phyloP scores from a whole-genome alignment of 2,888 invertebrate species.

The Agrochola litura region DNA sequence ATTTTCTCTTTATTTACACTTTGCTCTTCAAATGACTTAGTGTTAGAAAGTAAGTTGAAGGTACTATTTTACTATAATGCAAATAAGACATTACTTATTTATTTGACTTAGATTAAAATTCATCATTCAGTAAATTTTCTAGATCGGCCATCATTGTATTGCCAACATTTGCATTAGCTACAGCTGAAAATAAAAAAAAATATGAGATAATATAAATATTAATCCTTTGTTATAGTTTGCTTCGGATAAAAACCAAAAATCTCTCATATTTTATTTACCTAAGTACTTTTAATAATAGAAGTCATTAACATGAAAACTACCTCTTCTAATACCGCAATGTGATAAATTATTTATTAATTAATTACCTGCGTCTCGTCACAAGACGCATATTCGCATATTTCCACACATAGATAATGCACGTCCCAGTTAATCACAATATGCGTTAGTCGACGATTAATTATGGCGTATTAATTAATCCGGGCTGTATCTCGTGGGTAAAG shows the following conservation, averaged over 20 bases:
- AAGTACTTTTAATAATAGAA: not conserved
- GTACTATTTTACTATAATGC: conserved; percentile 6
- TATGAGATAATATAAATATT: not conserved
- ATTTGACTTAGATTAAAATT: not conserved
- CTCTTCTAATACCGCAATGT: not conserved
- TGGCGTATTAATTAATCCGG: conserved; percentile 67
- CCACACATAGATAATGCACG: conserved; percentile 58
- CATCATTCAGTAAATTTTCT: not conserved
- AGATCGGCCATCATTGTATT: not conserved
- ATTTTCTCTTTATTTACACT: conserved; percentile 58
- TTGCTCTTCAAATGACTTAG: conserved; percentile 33
- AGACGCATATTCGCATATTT: conserved; percentile 53
- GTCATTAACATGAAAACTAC: not conserved
- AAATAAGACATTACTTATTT: not conserved
- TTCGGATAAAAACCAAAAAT: not conserved
- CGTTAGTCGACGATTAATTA: conserved; percentile 68
- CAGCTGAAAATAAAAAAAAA: not conserved
- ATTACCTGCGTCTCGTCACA: conserved; percentile 37
- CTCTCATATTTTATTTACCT: not conserved
- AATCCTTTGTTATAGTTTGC: not conserved
- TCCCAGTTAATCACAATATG: conserved; percentile 68
- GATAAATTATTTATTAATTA: too few species aligned
- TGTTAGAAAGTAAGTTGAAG: conserved; percentile 36
- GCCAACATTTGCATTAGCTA: not conserved
- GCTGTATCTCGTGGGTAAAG: conserved; percentile 43